phyloP scores from a whole-genome alignment of 53 echinoderm and acorn worm species.

The Astropecten irregularis region DNA sequence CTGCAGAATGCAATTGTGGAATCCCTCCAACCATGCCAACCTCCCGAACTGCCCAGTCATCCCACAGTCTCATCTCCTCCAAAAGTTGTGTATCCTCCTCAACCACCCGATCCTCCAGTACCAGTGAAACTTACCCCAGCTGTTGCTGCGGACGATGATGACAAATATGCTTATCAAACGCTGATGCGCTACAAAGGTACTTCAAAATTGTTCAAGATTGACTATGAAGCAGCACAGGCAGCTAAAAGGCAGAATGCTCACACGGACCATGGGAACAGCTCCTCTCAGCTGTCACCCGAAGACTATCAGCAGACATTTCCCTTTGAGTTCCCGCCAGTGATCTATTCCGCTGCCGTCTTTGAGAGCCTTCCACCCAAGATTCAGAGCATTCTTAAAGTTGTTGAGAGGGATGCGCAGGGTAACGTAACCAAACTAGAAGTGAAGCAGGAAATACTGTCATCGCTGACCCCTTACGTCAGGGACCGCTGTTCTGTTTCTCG shows the following conservation, averaged over 20 bases:
- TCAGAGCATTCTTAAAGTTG: slow-evolving; percentile 21
- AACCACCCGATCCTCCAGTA: background rate
- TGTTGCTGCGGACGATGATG: background rate
- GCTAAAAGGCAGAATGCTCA: background rate
- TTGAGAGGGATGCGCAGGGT: slow-evolving; percentile 12
- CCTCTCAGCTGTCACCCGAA: background rate
- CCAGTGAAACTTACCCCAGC: background rate
- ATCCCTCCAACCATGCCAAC: background rate
- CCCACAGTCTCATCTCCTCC: background rate
- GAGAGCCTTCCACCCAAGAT: slow-evolving; percentile 48
- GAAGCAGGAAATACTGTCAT: slow-evolving; percentile 28
- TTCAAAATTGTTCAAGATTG: slow-evolving; percentile 25
- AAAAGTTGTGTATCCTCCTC: slow-evolving; percentile 1
- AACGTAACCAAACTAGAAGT: slow-evolving; percentile 14
- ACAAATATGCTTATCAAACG: slow-evolving; percentile 38
- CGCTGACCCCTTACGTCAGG: slow-evolving; percentile 29
- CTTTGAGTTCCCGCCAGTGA: slow-evolving; percentile 1
- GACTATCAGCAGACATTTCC: background rate
- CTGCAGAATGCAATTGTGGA: background rate
- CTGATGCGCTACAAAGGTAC: slow-evolving; percentile 45
- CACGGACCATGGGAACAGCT: background rate
- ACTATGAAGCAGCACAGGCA: background rate
- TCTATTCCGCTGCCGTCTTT: slow-evolving; percentile 47
- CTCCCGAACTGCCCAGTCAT: background rate
- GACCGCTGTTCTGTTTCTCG: slow-evolving; percentile 38